phyloP scores from a whole-genome alignment of 2,888 invertebrate species.

The Crepidodera aurea region DNA sequence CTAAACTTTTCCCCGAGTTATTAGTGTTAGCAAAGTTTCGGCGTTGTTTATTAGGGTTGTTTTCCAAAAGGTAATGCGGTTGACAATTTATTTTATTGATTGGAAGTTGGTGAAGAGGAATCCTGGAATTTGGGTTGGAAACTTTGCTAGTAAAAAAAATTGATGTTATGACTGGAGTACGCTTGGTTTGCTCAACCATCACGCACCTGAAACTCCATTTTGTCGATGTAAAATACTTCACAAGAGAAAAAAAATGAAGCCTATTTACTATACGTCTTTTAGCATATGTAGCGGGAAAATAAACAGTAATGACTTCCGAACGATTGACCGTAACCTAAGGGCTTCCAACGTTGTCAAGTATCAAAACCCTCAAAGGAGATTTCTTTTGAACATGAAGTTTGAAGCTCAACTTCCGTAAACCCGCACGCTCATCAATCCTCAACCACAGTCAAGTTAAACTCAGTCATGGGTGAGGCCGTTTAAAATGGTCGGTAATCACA shows the following conservation, averaged over 20 bases:
- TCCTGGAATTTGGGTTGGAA: background rate
- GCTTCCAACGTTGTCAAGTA: too few species aligned
- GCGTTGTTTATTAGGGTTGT: conserved; percentile 35
- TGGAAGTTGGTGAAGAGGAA: conserved; percentile 22
- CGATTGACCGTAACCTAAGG: too few species aligned
- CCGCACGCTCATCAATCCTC: background rate
- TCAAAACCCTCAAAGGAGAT: too few species aligned
- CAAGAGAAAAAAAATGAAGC: too few species aligned
- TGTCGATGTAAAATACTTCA: too few species aligned
- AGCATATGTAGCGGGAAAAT: too few species aligned
- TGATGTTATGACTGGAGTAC: too few species aligned
- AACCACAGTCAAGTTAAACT: conserved; percentile 3
- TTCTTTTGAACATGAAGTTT: background rate
- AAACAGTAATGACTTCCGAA: too few species aligned
- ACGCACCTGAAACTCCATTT: too few species aligned
- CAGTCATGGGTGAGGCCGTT: conserved; percentile 19
- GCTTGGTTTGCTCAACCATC: too few species aligned
- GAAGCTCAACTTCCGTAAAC: background rate
- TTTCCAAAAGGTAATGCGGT: conserved; percentile 31
- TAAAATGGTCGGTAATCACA: conserved; percentile 27
- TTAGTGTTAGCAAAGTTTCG: conserved; percentile 32
- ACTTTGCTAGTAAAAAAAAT: background rate
- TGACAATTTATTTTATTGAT: conserved; percentile 35
- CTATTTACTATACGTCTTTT: too few species aligned
- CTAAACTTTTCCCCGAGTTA: conserved; percentile 34